A percentile compares a stretch with the other conserved stretches of the same genome.
These are phyloP conservation scores for Temnothorax nylanderi DNA, from an alignment of 1,140 invertebrate genomes.

Conservation along the genomic window DNA sequence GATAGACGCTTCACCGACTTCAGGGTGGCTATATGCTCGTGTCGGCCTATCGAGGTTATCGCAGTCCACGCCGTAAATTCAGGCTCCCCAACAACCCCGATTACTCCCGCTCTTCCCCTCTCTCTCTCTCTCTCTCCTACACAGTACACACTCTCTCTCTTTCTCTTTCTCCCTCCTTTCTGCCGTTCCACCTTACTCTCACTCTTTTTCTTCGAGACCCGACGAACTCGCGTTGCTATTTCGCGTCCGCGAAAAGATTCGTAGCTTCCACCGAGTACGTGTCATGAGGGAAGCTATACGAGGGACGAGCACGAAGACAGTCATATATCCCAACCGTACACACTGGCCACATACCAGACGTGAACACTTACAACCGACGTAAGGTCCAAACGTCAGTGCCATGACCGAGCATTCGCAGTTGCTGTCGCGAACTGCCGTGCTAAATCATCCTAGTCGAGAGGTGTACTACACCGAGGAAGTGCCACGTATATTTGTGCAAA, in stretches of 20 bases:
- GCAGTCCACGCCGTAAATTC: constrained; percentile 74
- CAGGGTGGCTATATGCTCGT: constrained; percentile 58
- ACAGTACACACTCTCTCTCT: neutral
- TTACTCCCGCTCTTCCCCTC: constrained; percentile 18
- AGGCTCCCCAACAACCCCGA: constrained; percentile 68
- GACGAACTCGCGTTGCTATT: constrained; percentile 68
- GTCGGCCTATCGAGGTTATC: constrained; percentile 78
- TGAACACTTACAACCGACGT: constrained; percentile 77
- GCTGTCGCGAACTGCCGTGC: constrained; percentile 61
- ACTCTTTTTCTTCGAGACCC: constrained; percentile 22
- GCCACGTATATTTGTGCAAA: constrained; percentile 30
- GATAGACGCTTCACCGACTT: constrained; percentile 69
- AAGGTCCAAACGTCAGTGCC: constrained; percentile 65
- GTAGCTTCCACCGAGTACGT: constrained; percentile 31
- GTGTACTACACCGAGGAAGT: constrained; percentile 48
- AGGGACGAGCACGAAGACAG: constrained; percentile 70
- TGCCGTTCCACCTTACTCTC: constrained; percentile 26
- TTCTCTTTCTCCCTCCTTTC: neutral
- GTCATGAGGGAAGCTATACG: constrained; percentile 54
- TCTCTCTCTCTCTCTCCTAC: neutral
- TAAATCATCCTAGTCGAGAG: constrained; percentile 73
- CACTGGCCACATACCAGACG: constrained; percentile 76
- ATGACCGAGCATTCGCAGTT: constrained; percentile 66
- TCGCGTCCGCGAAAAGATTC: constrained; percentile 63
- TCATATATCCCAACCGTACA: constrained; percentile 75